A percentile compares a stretch with the other conserved stretches of the same genome.
Conservation (phyloP, 2,113 vertebrate species). For the Tricholaema leucomelas region DNA sequence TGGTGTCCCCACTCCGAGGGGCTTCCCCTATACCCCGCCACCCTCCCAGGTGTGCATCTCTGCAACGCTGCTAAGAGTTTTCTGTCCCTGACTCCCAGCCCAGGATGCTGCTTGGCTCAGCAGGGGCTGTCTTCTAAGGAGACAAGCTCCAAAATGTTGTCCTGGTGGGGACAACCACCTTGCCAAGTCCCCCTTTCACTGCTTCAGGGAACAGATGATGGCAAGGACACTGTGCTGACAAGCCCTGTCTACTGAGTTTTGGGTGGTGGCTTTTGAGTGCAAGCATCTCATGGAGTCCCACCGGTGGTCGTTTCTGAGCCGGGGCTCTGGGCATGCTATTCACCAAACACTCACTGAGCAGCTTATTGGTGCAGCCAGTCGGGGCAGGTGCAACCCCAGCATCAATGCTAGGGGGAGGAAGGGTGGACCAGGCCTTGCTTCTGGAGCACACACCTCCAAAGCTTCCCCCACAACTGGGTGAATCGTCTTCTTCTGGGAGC, state of each 20-base stretch:
- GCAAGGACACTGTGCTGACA: not conserved
- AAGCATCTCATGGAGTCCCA: rapidly evolving
- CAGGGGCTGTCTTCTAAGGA: not conserved
- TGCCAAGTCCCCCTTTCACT: rapidly evolving
- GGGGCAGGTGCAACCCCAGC: not conserved
- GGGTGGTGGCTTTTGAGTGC: not conserved
- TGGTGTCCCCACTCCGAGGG: not conserved
- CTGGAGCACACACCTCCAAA: not conserved
- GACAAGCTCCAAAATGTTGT: not conserved
- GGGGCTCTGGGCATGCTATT: rapidly evolving
- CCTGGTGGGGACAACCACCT: not conserved
- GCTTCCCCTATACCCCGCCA: not conserved
- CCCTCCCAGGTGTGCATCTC: not conserved
- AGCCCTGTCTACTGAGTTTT: not conserved
- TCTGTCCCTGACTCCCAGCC: not conserved
- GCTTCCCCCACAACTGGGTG: not conserved
- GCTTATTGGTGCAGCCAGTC: not conserved
- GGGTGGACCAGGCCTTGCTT: not conserved
- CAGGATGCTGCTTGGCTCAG: not conserved
- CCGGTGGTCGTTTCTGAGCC: not conserved
- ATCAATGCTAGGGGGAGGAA: rapidly evolving
- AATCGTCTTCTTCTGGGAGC: not conserved
- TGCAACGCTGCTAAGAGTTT: not conserved
- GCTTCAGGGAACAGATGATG: not conserved
- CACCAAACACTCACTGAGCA: not conserved